Base-by-base conservation (phyloP, 2,888 invertebrate species). In the Onthophagus sagittarius region DNA sequence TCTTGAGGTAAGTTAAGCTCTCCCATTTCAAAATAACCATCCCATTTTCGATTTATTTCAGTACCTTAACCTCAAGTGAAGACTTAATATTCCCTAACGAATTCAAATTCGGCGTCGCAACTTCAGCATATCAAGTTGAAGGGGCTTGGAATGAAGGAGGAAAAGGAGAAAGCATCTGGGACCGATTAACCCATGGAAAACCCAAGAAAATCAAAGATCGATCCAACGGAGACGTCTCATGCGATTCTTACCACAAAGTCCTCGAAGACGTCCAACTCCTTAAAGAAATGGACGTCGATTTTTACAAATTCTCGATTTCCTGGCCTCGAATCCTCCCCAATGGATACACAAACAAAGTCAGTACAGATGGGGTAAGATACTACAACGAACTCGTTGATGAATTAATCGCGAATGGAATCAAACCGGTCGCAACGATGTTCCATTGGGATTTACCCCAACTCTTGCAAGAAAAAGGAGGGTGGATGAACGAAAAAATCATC, bases 281-380 rank as follows among this genome's bases (percentile, higher is more conserved):
- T 73, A 86, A 84, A 71, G 80, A 86, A 15, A 82, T 91, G 0
- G 89, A 89, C 0, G 87, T 88, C 2, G 77, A 83, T 69, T 86
- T 85, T 80, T 90, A 90, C 81, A 84, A 90, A 15, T 88, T 90
- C 80, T 90, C 90, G 0, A 82, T 90, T 15, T 88, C 91, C 73
- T 92, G 92, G 92, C 82, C 91, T 0, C 85, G 92, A 77, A 86
- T 93, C 31, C 81, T 92, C 62, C 91, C 91, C 0, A 87, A 84
- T 69, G 92, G 79, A 5, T 82, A 86, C 5, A 83, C 84, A 76
- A 87, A 88, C 83, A 85, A 79, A 74, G 83, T 91, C 39, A 92
- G 91, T 81, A 85, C 86, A 86, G 86, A 88, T 0, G 92, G 91
- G 5, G 84, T 93, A 62, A 81, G 84, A 64, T 91, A 91, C 83